Conservation (phyloP, 1,140 invertebrate genomes). For the Polypedilum vanderplanki region DNA sequence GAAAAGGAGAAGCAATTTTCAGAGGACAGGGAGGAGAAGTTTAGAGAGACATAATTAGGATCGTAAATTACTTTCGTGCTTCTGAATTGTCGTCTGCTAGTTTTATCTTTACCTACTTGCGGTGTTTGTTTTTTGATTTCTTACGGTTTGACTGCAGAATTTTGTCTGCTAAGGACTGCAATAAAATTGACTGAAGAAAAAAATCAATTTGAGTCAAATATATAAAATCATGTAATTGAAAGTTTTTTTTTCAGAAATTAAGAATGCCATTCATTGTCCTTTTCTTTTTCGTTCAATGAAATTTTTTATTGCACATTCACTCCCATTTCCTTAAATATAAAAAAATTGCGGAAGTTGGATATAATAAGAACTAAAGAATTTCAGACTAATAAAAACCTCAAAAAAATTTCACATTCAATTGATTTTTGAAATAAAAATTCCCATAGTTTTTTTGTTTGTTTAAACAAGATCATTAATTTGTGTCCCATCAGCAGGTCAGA, state of each 20-base stretch:
- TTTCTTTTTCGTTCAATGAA: neutral
- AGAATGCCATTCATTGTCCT: neutral
- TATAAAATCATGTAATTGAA: too few relatives aligned
- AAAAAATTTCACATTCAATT: neutral
- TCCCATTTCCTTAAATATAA: constrained; percentile 25
- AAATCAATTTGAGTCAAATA: too few relatives aligned
- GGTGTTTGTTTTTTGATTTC: constrained; percentile 19
- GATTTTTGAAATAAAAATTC: constrained; percentile 4
- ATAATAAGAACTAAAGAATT: neutral
- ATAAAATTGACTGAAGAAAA: neutral
- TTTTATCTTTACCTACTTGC: neutral
- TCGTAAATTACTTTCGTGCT: neutral
- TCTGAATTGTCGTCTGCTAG: neutral
- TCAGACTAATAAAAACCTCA: neutral
- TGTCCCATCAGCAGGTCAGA: neutral
- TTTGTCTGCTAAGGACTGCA: neutral
- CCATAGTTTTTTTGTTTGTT: neutral
- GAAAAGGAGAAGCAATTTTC: too few relatives aligned
- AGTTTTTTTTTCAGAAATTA: neutral
- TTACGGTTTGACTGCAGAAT: neutral
- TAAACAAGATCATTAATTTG: neutral
- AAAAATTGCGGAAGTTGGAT: constrained; percentile 14
- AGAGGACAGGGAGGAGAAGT: too few relatives aligned
- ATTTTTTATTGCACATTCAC: constrained; percentile 26
- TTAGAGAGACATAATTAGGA: neutral